Base-by-base conservation (phyloP, 2,113 vertebrate species). In the Bombycilla garrulus region DNA sequence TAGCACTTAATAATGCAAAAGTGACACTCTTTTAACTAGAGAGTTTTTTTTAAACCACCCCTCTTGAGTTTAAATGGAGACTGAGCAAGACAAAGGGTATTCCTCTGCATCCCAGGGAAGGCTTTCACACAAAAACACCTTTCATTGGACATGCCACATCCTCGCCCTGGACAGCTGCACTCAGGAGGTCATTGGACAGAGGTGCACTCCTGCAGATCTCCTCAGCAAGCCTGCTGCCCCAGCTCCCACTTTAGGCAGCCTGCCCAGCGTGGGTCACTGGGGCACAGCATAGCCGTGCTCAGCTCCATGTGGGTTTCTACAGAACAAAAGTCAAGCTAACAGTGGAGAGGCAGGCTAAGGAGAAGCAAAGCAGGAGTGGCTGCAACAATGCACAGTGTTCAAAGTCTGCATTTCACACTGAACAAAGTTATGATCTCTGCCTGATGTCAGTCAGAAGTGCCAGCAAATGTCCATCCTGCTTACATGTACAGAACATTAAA, bases 1-100 rank as follows among this genome's bases (percentile, higher is more conserved):
- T 60, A 96, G 86, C 80, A 78, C 76, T 73, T 88, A 93, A 92
- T 92, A 81, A 83, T 18, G 50, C 54, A 95, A 95, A 93, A 38
- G 29, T 26, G 67, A 82, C 17, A 38, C 47, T 86, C 54, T 77
- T 54, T 88, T 92, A 90, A 90, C 2, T 1, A 70, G 29, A 22
- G 26, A n/a, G n/a, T 69, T 86, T 53, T 38, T 42, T 36, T 4
- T 26, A 80, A 86, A 86, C 15, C 4, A 1, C 10, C 45, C 71
- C n/a, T 60, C 85, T 61, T 35, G 42, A 38, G 33, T 80, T 95
- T 86, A 86, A 86, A 73, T 15, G 17, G 23, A 86, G 58, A 57
- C 48, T 12, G 16, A 18, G 31, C 7, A 11, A 73, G 53, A 62
- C 86, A 79, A 86, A 50, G 60, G 28, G 23, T 2, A 6, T 16